Evolutionary conservation across 2,113 vertebrate genomes (phyloP), one percentile per base, ranked within the genome.

Genomic region (human): DNA sequence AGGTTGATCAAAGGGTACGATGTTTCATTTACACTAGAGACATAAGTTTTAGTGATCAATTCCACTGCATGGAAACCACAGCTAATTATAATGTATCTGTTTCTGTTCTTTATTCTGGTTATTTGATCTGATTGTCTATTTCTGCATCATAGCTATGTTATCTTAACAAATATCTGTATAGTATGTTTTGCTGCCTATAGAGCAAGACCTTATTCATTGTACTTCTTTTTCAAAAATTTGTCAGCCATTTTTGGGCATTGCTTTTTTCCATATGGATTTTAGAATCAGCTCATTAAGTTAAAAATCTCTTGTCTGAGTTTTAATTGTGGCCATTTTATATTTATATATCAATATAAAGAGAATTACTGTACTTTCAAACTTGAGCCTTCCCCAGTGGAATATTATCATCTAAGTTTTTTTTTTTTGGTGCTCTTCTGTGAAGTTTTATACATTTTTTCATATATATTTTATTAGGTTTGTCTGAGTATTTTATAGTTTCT

Each of bases 241-340:
- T 85, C 52, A 76, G 20, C 81, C 14, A 11, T 79, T 94, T 86
- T 14, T 3, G 4, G 38, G 13, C 38, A n/a, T 18, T 45, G 17
- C 11, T 89, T 86, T 68, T 93, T 75, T 81, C 70, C 32, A 6
- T 35, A 11, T 18, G 48, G 50, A 73, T 93, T 94, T 90, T 52
- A 75, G 38, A 73, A 92, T 20, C 40, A 87, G 22, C 64, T 68
- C 14, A 16, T 61, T n/a, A 73, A 50, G 64, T 48, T 72, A 64
- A 55, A 92, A 73, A 40, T 78, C 75, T 89, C 66, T 70, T 61
- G 55, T 95, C 38, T 59, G 45, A 14, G 59, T 90, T 97, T 88
- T 93, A 80, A 48, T 66, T 12, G 32, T 30, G 76, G 75, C 68
- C 40, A 8, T 3, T 32, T 80, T 84, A 32, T 27, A 8, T 25